phyloP scores from a whole-genome alignment of 2,888 invertebrate genomes.

The Hirtodrosophila confusa region DNA sequence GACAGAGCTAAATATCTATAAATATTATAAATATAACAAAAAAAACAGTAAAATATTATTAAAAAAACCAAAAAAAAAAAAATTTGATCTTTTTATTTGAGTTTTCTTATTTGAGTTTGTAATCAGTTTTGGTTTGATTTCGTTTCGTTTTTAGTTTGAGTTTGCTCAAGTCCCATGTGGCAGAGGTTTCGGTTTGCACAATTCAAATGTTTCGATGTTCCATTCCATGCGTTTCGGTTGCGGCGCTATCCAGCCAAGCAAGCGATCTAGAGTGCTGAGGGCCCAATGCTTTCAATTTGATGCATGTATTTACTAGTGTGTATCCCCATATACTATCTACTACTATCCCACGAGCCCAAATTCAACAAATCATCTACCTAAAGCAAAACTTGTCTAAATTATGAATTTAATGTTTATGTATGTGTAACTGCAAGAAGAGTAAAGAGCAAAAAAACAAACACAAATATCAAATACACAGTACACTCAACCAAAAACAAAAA shows the following conservation, averaged over 20 bases:
- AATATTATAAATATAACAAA: conserved; percentile 73
- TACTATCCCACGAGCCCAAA: conserved; percentile 29
- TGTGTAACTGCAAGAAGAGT: conserved; percentile 10
- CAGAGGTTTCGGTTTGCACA: no score
- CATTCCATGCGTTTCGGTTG: conserved; percentile 3
- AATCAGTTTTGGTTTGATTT: not conserved
- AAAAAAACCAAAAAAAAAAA: conserved; percentile 61
- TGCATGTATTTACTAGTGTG: conserved; percentile 14
- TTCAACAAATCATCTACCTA: conserved; percentile 8
- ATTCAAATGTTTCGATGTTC: conserved; percentile 10
- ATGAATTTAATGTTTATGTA: conserved; percentile 30
- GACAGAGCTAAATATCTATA: conserved; percentile 68
- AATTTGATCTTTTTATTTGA: conserved; percentile 27
- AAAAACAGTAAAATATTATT: conserved; percentile 74
- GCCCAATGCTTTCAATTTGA: conserved; percentile 40
- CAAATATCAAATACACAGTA: conserved; percentile 19
- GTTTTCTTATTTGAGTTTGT: conserved; percentile 17
- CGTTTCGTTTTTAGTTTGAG: conserved; percentile 6
- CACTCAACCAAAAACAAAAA: conserved; percentile 4
- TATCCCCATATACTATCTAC: conserved; percentile 7
- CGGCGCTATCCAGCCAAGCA: conserved; percentile 23
- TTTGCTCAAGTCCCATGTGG: conserved; percentile 6
- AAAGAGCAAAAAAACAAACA: conserved; percentile 11
- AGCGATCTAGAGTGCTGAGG: conserved; percentile 23
- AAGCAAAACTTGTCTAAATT: conserved; percentile 16